Percentiles rank a stretch among this genome's conserved stretches.
These are phyloP conservation scores for Cebus imitator DNA, from an alignment of 2,113 vertebrate species.

Conservation along the genomic window DNA sequence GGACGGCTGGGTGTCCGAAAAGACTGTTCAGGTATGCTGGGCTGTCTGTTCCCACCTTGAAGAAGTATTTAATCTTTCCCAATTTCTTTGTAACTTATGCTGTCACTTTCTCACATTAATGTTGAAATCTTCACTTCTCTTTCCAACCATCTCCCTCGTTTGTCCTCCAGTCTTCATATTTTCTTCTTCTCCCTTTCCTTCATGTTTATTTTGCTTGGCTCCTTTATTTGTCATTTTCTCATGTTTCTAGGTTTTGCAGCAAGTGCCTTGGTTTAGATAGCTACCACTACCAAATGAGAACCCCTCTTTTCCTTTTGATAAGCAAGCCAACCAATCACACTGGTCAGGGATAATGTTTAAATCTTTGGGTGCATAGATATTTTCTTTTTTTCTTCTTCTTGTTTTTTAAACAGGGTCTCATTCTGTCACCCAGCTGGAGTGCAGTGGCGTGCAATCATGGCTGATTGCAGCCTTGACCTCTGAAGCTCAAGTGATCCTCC, in stretches of 20 bases:
- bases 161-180: not conserved
- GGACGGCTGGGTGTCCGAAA: not conserved
- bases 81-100: not conserved
- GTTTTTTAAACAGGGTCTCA: no score
- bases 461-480: no score
- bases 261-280: not conserved
- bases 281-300: not conserved
- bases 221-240: not conserved
- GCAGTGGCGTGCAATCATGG: no score
- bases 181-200: not conserved
- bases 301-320: not conserved
- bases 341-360: not conserved
- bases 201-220: not conserved
- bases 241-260: not conserved
- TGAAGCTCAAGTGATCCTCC: no score
- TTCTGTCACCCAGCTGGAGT: no score
- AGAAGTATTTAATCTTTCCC: not conserved
- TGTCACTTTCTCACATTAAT: not conserved
- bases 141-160: not conserved
- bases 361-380: not conserved
- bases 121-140: not conserved
- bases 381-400: no score
- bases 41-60: not conserved
- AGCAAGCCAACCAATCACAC: not conserved
- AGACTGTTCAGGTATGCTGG: not conserved